Evolutionary conservation across 2,113 vertebrate species (phyloP).

Genomic region (Catagonus wagneri): DNA sequence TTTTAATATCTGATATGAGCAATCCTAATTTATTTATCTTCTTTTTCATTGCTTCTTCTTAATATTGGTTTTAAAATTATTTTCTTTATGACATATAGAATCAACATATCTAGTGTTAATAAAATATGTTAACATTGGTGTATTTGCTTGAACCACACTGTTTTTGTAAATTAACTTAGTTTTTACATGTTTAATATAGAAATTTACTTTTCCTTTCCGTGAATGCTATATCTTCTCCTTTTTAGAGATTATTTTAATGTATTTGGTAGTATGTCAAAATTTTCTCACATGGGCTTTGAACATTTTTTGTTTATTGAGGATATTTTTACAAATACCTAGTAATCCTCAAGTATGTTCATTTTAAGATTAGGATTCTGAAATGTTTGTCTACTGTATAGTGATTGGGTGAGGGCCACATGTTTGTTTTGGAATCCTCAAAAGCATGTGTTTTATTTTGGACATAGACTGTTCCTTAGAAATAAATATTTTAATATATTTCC

Average conservation of each 20-base stretch:
- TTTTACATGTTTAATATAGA: neutral
- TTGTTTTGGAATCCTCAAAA: neutral
- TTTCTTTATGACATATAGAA: neutral
- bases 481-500: neutral
- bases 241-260: neutral
- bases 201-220: neutral
- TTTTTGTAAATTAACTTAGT: neutral
- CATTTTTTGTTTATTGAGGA: neutral
- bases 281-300: neutral
- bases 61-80: neutral
- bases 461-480: neutral
- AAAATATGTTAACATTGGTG: neutral
- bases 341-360: neutral
- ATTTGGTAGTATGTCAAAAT: neutral
- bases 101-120: neutral
- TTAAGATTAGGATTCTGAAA: neutral
- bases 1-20: neutral
- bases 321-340: neutral
- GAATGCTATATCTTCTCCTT: neutral
- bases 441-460: neutral
- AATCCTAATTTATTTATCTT: neutral
- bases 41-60: neutral
- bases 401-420: neutral
- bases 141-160: neutral
- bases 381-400: neutral